A percentile compares a stretch with the other conserved stretches of the same genome.
phyloP scores from a whole-genome alignment of 2,797 vertebrate genomes.

The Channa striata region DNA sequence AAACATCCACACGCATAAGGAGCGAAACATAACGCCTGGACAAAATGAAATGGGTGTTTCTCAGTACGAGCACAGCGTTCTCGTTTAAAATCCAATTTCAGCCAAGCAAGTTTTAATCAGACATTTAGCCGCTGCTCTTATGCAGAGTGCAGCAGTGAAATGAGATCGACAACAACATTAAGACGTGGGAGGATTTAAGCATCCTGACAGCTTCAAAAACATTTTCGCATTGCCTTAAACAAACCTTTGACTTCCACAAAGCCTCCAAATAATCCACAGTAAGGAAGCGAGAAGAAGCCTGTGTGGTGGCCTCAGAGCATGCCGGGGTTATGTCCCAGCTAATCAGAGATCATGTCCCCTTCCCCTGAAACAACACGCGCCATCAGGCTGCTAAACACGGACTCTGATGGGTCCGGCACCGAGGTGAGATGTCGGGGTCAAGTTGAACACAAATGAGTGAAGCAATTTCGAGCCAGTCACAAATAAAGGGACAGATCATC shows the following conservation, averaged over 20 bases:
- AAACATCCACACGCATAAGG: constrained; percentile 41
- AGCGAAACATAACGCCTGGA: constrained; percentile 19
- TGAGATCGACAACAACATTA: constrained; percentile 42
- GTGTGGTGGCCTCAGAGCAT: background rate
- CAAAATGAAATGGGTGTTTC: constrained; percentile 36
- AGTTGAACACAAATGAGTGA: constrained; percentile 16
- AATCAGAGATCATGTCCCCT: constrained; percentile 16
- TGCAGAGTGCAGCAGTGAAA: constrained; percentile 6
- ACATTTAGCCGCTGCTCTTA: constrained; percentile 24
- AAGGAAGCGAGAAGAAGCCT: background rate
- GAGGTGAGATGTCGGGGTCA: background rate
- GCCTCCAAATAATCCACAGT: background rate
- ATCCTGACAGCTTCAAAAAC: constrained; percentile 13
- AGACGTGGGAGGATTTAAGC: constrained; percentile 8
- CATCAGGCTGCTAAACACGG: constrained; percentile 22
- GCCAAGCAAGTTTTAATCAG: constrained; percentile 39
- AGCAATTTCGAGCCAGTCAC: background rate
- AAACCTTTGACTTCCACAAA: background rate
- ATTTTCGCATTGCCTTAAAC: background rate
- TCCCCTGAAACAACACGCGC: background rate
- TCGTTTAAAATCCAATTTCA: constrained; percentile 55
- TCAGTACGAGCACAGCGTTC: constrained; percentile 41
- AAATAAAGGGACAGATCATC: background rate
- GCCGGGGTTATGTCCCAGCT: background rate
- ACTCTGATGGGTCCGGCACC: background rate